Percentiles rank a stretch among this genome's conserved stretches.
Conservation (phyloP, 2,113 vertebrate species). For the Pachyramphus minor region DNA sequence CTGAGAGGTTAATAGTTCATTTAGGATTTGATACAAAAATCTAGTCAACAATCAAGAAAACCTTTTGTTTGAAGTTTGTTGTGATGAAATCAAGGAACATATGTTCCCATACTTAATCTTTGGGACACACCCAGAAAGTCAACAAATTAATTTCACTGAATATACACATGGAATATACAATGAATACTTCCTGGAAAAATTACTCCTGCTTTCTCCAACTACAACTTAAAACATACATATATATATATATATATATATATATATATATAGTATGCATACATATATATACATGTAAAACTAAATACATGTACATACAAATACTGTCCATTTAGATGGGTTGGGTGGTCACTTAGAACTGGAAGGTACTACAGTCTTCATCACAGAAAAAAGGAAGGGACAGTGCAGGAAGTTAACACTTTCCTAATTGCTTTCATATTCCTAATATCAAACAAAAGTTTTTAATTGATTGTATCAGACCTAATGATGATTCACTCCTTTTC, state of each 20-base stretch:
- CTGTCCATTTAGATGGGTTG: background rate
- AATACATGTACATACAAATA: background rate
- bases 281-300: background rate
- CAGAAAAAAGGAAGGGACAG: background rate
- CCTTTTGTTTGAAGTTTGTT: background rate
- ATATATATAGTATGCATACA: too few species aligned
- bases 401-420: background rate
- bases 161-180: background rate
- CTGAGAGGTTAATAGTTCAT: background rate
- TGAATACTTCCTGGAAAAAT: background rate
- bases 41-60: background rate
- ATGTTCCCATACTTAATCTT: background rate
- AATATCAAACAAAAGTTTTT: background rate
- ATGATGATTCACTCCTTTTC: background rate
- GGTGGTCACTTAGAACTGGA: background rate
- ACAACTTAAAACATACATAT: background rate
- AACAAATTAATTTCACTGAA: background rate
- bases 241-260: background rate
- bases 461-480: background rate
- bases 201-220: background rate
- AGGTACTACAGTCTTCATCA: background rate
- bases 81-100: background rate
- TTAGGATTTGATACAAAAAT: background rate
- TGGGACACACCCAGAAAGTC: fast-evolving
- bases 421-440: background rate